Evolutionary conservation across 2,113 vertebrate species (phyloP).

Genomic region (Phyllopteryx taeniolatus): DNA sequence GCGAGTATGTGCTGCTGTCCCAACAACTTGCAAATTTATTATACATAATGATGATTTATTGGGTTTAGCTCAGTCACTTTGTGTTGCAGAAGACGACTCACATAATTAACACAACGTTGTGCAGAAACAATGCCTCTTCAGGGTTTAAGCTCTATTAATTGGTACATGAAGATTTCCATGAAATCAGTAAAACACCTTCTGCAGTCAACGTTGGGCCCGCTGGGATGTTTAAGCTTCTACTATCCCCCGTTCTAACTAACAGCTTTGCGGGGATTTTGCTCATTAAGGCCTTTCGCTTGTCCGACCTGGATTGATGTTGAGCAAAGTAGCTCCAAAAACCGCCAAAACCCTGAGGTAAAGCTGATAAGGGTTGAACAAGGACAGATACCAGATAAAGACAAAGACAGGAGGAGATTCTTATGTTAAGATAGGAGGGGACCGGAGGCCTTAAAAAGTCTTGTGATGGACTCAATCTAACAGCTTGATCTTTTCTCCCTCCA

Average conservation of each 20-base stretch:
- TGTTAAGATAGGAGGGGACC: constrained; percentile 35
- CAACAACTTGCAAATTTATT: neutral
- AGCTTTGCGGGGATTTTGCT: constrained; percentile 65
- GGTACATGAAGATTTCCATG: constrained; percentile 17
- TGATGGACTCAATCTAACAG: constrained; percentile 39
- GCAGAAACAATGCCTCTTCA: neutral
- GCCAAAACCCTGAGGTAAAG: constrained; percentile 50
- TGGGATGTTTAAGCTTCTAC: constrained; percentile 62
- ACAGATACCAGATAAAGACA: constrained; percentile 21
- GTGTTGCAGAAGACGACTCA: neutral
- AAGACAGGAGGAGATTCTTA: constrained; percentile 21
- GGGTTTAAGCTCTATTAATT: neutral
- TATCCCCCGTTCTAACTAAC: constrained; percentile 51
- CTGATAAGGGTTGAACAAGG: constrained; percentile 43
- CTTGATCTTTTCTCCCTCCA: constrained; percentile 1
- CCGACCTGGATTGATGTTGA: constrained; percentile 53
- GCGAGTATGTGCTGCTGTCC: neutral
- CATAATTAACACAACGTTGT: neutral
- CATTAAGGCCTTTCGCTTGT: constrained; percentile 60
- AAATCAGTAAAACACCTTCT: constrained; percentile 13
- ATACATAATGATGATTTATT: neutral
- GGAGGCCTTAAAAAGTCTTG: constrained; percentile 45
- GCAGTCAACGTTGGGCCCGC: constrained; percentile 2
- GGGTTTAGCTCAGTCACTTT: neutral
- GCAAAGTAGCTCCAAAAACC: constrained; percentile 56